Base-by-base conservation (phyloP, 2,888 invertebrate species). In the Altica lythri region DNA sequence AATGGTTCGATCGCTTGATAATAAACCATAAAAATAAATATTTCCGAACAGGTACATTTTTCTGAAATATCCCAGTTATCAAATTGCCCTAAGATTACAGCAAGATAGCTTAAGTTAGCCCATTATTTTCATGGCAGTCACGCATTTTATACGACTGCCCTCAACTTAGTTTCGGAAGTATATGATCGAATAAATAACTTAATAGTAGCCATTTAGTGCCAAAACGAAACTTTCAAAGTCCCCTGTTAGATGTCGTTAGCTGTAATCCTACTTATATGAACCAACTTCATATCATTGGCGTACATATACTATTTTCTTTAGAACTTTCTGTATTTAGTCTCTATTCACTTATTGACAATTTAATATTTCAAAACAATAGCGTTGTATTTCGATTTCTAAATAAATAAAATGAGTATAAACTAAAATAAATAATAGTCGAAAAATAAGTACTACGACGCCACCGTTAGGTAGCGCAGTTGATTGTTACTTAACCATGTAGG, bases 261-360 rank as follows among this genome's bases (percentile, higher is more conserved):
- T 55, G 66, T 69, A 69, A 69, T 69, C 67, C 68, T 46, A 59
- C 64, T 64, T 61, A 67, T 68, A 67, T 68, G 63, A 60, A 55
- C 52, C 58, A 47, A 47, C 53, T 46, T 50, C 8, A 4, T 8
- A 18, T 6, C 40, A 40, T 19, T 25, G 22, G 40, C 40, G 40
- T 22, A n/a, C n/a, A n/a, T n/a, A n/a, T n/a, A n/a, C n/a, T n/a
- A n/a, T n/a, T n/a, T n/a, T n/a, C n/a, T n/a, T n/a, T n/a, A n/a
- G n/a, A n/a, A n/a, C n/a, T n/a, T n/a, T n/a, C n/a, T n/a, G n/a
- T n/a, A n/a, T n/a, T n/a, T n/a, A n/a, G n/a, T n/a, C n/a, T n/a
- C n/a, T n/a, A n/a, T n/a, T n/a, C n/a, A n/a, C n/a, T n/a, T n/a
- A n/a, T n/a, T n/a, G n/a, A n/a, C n/a, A n/a, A n/a, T n/a, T n/a